Base-by-base conservation (phyloP, 2,113 vertebrate genomes). In the Grantiella picta region DNA sequence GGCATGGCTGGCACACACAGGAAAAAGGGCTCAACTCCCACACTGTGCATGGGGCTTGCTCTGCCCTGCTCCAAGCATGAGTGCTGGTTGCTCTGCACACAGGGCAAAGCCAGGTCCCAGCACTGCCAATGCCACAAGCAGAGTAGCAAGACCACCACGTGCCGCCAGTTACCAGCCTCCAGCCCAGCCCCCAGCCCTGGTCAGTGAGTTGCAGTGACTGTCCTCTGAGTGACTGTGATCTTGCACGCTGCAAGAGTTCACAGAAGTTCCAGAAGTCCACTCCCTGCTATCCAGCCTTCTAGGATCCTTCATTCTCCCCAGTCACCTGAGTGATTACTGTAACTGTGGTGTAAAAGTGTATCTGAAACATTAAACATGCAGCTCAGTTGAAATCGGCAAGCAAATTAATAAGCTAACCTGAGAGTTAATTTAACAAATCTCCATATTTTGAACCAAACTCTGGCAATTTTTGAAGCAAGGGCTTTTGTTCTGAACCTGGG, bases 31-130 rank as follows among this genome's bases (percentile, higher is more conserved):
- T 28, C 75, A 3, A 75, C 1, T 15, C 45, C 49, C 49, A 3
- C 1, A 1, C 47, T 1, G 11, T 1, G 1, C 31, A 1, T 1
- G 14, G 49, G 36, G 18, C 31, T 35, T 1, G 17, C 47, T 47
- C 64, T 64, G 12, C 17, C 4, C 82, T 5, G 12, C 54, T 4
- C n/a, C 14, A 8, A 20, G 14, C 29, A 11, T 0, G 1, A 15
- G n/a, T 0, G 38, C 57, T 27, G 6, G 1, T 7, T 36, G 60
- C 45, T 45, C 35, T 4, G 3, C 31, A 12, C 9, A 3, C 15
- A 5, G 7, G 52, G 40, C 44, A 27, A 5, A 15, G 72, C 21
- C 22, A 23, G 33, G 3, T 2, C 31, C 38, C 5, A 35, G 28
- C 56, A 8, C 0, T 33, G 70, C 28, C 78, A 24, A 7, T 0